These are phyloP conservation scores for Smutsia gigantea DNA, from an alignment of 2,797 vertebrate species.

Conservation along the genomic window DNA sequence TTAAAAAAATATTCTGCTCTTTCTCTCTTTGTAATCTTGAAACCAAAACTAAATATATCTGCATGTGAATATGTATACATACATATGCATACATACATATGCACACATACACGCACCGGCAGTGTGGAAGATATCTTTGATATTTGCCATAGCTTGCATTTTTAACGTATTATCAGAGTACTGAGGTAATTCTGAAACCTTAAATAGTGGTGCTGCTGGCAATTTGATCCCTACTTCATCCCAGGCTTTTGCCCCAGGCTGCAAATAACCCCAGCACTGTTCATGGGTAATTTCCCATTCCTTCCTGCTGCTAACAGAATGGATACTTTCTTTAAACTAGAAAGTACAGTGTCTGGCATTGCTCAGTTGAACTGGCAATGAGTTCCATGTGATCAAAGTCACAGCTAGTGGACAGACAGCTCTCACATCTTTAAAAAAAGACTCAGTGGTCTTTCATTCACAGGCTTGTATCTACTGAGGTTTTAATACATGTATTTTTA, in stretches of 20 bases:
- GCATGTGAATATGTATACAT: background rate
- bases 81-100: background rate
- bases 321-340: slow-evolving; percentile 60
- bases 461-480: background rate
- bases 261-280: slow-evolving; percentile 10
- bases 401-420: background rate
- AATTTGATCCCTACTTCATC: slow-evolving; percentile 32
- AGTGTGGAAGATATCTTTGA: background rate
- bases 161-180: slow-evolving; percentile 59
- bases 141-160: slow-evolving; percentile 43
- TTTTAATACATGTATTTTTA: background rate
- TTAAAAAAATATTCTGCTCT: background rate
- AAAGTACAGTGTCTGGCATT: slow-evolving; percentile 35
- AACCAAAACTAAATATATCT: background rate
- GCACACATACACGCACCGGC: background rate
- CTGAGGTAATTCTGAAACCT: slow-evolving; percentile 36
- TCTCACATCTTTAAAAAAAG: background rate
- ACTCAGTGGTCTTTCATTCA: background rate
- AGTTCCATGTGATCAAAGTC: background rate
- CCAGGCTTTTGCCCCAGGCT: slow-evolving; percentile 23
- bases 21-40: background rate
- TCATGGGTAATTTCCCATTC: slow-evolving; percentile 72
- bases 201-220: slow-evolving; percentile 47
- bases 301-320: slow-evolving; percentile 69
- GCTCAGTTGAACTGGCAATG: background rate